Evolutionary conservation across 2,113 vertebrate genomes (phyloP).

Genomic region (Burhinus oedicnemus): DNA sequence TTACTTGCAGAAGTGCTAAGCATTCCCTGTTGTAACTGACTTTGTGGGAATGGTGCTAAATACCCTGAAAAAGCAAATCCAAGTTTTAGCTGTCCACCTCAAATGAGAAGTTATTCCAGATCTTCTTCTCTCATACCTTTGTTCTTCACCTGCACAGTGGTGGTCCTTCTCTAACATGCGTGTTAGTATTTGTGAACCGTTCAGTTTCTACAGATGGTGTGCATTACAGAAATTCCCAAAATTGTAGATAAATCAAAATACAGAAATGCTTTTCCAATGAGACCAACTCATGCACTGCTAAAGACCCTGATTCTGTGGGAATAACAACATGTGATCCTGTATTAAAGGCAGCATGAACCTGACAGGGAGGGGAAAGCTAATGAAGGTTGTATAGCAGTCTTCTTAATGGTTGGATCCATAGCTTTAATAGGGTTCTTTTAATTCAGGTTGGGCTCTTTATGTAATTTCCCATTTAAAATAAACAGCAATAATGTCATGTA

Average conservation of each 20-base stretch:
- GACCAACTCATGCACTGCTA: neutral
- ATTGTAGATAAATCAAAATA: neutral
- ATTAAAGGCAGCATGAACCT: neutral
- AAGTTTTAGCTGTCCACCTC: neutral
- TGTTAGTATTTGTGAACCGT: neutral
- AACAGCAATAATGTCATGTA: neutral
- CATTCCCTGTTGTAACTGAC: neutral
- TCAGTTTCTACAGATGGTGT: neutral
- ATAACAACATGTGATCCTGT: neutral
- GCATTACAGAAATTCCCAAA: neutral
- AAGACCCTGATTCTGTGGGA: neutral
- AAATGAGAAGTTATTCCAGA: neutral
- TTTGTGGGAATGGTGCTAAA: slow-evolving; percentile 4
- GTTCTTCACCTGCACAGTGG: neutral
- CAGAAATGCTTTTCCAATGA: neutral
- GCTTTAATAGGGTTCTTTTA: neutral
- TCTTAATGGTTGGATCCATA: neutral
- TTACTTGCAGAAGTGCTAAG: neutral
- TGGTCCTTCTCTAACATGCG: neutral
- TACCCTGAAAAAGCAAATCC: neutral
- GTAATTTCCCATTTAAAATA: neutral
- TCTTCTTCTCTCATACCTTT: neutral
- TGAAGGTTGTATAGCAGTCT: neutral
- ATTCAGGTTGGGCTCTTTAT: neutral
- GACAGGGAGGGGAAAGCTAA: neutral